Conservation (phyloP, 2,888 invertebrate genomes). For the Malthinus seriepunctatus region DNA sequence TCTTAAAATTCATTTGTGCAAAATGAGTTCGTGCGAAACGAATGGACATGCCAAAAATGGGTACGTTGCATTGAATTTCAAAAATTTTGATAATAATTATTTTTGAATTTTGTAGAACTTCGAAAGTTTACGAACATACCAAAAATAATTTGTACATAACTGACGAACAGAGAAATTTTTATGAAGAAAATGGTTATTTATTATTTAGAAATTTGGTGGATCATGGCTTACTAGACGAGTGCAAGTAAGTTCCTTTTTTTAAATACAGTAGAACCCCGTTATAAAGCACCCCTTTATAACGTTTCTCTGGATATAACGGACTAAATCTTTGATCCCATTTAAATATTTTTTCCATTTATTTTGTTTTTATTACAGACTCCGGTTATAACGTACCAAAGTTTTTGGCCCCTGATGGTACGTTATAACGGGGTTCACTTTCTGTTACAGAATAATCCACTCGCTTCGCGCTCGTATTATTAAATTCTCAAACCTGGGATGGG, state of each 20-base stretch:
- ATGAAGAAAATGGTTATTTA: conserved; percentile 81
- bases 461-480: too few relatives aligned
- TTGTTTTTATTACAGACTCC: too few relatives aligned
- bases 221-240: conserved; percentile 65
- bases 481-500: too few relatives aligned
- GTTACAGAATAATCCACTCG: too few relatives aligned
- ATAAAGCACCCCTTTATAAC: too few relatives aligned
- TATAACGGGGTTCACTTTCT: too few relatives aligned
- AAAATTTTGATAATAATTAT: neutral
- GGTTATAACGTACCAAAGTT: neutral
- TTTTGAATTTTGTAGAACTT: neutral
- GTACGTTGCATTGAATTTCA: neutral
- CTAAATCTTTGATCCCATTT: too few relatives aligned
- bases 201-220: conserved; percentile 73
- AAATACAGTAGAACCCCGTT: too few relatives aligned
- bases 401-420: too few relatives aligned
- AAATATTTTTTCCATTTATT: too few relatives aligned
- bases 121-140: neutral
- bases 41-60: too few relatives aligned
- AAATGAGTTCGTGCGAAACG: neutral
- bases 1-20: neutral
- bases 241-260: conserved; percentile 57
- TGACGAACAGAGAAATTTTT: conserved; percentile 67
- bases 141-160: conserved; percentile 51
- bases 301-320: too few relatives aligned